Evolutionary conservation across 2,888 invertebrate genomes (phyloP), one percentile per base, ranked within the genome.

Genomic region (Drosophila kambysellisi): DNA sequence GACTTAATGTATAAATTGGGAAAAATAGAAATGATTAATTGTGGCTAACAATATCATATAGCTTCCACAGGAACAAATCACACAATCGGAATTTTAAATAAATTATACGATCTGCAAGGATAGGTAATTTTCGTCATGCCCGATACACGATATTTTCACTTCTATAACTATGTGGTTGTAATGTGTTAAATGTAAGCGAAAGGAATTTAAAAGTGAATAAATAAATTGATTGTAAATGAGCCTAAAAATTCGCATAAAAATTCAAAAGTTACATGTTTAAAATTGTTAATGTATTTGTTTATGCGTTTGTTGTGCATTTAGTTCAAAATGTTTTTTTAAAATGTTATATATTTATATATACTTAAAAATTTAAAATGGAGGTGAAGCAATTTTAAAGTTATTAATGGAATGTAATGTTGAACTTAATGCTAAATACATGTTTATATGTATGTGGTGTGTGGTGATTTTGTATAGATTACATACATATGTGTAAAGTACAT

Each of bases 261-360:
- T 70, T 52, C 61, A 70, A 39, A 56, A 32, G 46, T 54, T 32
- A 77, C 76, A 80, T 52, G 60, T 80, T 66, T 77, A 80, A 77
- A 77, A 79, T 59, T 43, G 37, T 52, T 51, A 17, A 20, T 52
- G 58, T 35, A n/a, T 53, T 29, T 46, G 12, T 20, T 60, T 62
- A 43, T 35, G 41, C 48, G 50, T 30, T 61, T 61, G 59, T 35
- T 56, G 8, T 29, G 17, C 8, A 30, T 11, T 25, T 54, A 35
- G 56, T 53, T 52, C 35, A 15, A 53, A 43, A 41, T 33, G 41
- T 35, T 32, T 41, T 41, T 46, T 75, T 46, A 56, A 67, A 78
- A 67, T 60, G 54, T 37, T 54, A 11, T 53, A n/a, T 32, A n/a
- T 3, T 37, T 60, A 58, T 63, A 56, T 50, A 57, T 50, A 20